Evolutionary conservation across 2,888 invertebrate species (phyloP).

Genomic region (Tiphia femorata): DNA sequence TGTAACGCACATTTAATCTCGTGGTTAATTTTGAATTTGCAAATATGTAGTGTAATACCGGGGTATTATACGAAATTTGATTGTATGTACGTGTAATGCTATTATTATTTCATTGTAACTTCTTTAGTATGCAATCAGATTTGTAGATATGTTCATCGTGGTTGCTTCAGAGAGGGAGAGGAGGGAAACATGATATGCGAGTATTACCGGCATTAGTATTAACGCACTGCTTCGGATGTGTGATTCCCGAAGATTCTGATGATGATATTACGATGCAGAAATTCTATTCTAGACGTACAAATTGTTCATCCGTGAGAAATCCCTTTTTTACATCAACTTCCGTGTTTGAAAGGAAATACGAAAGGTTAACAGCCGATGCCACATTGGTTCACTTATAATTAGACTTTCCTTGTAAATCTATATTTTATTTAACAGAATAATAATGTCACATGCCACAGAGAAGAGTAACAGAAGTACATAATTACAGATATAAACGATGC

Average conservation of each 20-base stretch:
- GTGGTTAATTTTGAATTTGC: too few species aligned
- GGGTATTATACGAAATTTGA: too few species aligned
- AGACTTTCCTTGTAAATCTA: not conserved
- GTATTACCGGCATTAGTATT: slow-evolving; percentile 42
- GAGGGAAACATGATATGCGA: slow-evolving; percentile 48
- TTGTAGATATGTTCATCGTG: slow-evolving; percentile 2
- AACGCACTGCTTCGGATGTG: slow-evolving; percentile 33
- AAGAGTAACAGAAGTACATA: not conserved
- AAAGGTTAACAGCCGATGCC: not conserved
- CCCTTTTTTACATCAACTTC: not conserved
- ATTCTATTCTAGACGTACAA: too few species aligned
- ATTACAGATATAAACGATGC: not conserved
- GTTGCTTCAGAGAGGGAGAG: not conserved
- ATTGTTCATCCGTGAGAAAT: too few species aligned
- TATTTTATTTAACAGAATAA: not conserved
- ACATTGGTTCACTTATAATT: not conserved
- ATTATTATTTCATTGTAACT: too few species aligned
- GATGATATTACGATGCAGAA: slow-evolving; percentile 10
- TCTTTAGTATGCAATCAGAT: too few species aligned
- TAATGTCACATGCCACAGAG: not conserved
- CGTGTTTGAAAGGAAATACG: not conserved
- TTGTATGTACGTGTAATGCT: too few species aligned
- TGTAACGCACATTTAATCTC: too few species aligned
- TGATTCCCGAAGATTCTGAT: slow-evolving; percentile 26
- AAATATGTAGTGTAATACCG: too few species aligned